These are phyloP conservation scores for Pangasius djambal DNA, from an alignment of 2,797 vertebrate genomes.

Conservation along the genomic window DNA sequence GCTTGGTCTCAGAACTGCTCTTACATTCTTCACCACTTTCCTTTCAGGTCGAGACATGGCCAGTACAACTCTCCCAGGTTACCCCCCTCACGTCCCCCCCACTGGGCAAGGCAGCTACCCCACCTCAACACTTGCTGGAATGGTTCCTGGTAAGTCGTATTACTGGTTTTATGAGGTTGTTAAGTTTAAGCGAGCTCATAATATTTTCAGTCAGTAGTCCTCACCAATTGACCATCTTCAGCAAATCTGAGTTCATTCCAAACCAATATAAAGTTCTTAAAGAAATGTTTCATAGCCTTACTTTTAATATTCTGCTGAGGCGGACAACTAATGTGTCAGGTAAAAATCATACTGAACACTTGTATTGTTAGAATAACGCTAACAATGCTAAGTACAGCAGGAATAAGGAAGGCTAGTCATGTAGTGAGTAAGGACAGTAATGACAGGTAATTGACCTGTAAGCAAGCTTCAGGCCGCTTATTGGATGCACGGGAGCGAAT, in stretches of 20 bases:
- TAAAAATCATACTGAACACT: background rate
- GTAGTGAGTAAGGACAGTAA: slow-evolving; percentile 31
- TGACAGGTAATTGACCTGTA: slow-evolving; percentile 66
- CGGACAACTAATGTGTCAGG: slow-evolving; percentile 4
- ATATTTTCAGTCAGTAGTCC: slow-evolving; percentile 58
- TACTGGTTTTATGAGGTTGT: slow-evolving; percentile 64
- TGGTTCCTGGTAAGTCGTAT: slow-evolving; percentile 95
- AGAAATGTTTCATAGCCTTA: slow-evolving; percentile 38
- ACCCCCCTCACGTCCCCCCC: slow-evolving; percentile 97
- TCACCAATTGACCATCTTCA: slow-evolving; percentile 61
- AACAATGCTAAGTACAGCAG: slow-evolving; percentile 38
- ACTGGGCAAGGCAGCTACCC: slow-evolving; percentile 99
- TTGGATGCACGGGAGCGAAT: slow-evolving; percentile 73
- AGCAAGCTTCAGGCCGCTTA: slow-evolving; percentile 69
- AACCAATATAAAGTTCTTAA: slow-evolving; percentile 44
- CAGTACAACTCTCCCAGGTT: slow-evolving; percentile 97
- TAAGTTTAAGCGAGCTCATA: slow-evolving; percentile 64
- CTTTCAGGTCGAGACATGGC: slow-evolving; percentile 95
- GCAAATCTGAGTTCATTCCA: slow-evolving; percentile 60
- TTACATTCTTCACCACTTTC: slow-evolving; percentile 54
- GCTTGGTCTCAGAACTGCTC: slow-evolving; percentile 3
- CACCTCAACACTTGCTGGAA: slow-evolving; percentile 95
- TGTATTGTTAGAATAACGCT: slow-evolving; percentile 18
- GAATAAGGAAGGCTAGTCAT: slow-evolving; percentile 33
- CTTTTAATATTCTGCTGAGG: slow-evolving; percentile 25